Conservation (phyloP, 1,140 invertebrate genomes). For the Polypedilum vanderplanki region DNA sequence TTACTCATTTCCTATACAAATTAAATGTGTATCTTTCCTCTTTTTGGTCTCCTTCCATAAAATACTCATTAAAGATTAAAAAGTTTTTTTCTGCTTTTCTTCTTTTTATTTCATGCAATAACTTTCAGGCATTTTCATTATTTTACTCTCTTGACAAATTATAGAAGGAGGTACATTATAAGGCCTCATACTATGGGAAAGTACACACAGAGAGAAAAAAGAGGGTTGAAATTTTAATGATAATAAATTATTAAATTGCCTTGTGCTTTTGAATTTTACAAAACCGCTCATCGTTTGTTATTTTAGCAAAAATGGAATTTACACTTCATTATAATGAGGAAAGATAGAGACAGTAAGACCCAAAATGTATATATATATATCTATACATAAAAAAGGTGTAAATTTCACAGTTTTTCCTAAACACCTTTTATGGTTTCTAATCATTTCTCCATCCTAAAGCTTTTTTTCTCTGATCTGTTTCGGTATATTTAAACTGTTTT, state of each 20-base stretch:
- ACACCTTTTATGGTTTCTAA: background rate
- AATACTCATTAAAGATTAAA: slow-evolving; percentile 16
- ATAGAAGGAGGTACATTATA: background rate
- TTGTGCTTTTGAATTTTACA: background rate
- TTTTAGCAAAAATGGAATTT: background rate
- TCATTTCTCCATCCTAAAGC: background rate
- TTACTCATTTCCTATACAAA: background rate
- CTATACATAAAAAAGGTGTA: background rate
- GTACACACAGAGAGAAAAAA: background rate
- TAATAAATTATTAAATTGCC: slow-evolving; percentile 14
- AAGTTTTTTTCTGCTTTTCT: background rate
- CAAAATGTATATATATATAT: background rate
- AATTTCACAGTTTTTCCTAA: background rate
- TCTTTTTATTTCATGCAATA: background rate
- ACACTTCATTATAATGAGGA: background rate
- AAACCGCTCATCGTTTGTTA: slow-evolving; percentile 11
- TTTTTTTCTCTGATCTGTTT: background rate
- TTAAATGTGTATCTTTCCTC: background rate
- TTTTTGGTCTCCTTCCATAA: background rate
- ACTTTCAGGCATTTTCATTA: background rate
- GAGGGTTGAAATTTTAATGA: slow-evolving; percentile 6
- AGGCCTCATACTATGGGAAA: background rate
- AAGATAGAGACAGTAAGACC: background rate
- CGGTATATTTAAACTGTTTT: background rate
- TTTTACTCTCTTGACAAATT: background rate